These are phyloP conservation scores for Coenobita brevimanus DNA, from an alignment of 1,140 invertebrate genomes.

Conservation along the genomic window DNA sequence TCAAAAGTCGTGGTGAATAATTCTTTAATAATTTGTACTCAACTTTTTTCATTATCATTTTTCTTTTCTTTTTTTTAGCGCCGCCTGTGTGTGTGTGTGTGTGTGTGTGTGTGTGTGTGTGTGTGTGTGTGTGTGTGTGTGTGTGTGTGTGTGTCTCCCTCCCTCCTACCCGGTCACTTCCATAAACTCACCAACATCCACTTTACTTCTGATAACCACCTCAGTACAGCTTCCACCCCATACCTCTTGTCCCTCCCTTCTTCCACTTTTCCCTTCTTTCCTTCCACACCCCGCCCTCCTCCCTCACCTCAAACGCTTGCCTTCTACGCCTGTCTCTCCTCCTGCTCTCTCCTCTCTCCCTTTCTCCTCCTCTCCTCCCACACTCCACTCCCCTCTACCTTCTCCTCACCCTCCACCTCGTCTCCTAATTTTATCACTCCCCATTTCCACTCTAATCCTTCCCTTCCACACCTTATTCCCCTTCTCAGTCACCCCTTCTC, in stretches of 20 bases:
- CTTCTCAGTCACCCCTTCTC: too few species aligned
- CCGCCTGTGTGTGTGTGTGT: background rate
- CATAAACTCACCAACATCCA: too few species aligned
- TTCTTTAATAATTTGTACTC: too few species aligned
- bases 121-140: background rate
- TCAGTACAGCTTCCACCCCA: too few species aligned
- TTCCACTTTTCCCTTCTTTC: background rate
- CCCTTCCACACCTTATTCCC: too few species aligned
- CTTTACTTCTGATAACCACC: background rate
- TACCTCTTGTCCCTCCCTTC: conserved; percentile 7
- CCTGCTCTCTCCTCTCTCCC: background rate
- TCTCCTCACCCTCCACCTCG: background rate
- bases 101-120: background rate
- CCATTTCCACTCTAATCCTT: too few species aligned
- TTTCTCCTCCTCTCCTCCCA: background rate
- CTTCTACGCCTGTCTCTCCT: background rate
- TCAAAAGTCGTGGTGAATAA: too few species aligned
- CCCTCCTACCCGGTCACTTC: too few species aligned
- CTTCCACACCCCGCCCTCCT: background rate
- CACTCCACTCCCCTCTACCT: background rate
- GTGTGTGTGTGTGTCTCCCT: too few species aligned
- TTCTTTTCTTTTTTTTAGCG: too few species aligned
- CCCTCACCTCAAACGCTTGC: background rate
- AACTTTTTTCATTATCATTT: too few species aligned
- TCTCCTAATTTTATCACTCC: too few species aligned